phyloP scores from a whole-genome alignment of 2,797 vertebrate genomes.

The Peromyscus melanophrys region DNA sequence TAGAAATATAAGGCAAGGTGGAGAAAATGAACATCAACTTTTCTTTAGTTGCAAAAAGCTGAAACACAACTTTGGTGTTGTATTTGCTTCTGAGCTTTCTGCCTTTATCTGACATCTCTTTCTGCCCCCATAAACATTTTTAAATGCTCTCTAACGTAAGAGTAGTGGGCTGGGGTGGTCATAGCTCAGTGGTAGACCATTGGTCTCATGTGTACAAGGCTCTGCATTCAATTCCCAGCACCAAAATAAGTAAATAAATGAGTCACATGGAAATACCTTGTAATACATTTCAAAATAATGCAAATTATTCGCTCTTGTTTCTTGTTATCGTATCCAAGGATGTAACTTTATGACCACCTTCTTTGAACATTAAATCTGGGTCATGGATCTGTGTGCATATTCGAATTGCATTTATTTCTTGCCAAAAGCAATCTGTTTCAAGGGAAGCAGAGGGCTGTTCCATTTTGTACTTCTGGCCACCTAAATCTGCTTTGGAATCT shows the following conservation, averaged over 20 bases:
- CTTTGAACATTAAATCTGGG: conserved; percentile 76
- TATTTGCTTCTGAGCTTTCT: conserved; percentile 64
- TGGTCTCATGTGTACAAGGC: not conserved
- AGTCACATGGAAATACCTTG: conserved; percentile 73
- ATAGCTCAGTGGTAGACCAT: not conserved
- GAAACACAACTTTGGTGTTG: not conserved
- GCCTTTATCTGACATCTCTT: conserved; percentile 67
- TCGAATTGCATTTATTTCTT: conserved; percentile 73
- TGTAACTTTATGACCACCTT: conserved; percentile 44
- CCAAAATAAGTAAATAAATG: not conserved
- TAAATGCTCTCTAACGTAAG: conserved; percentile 77
- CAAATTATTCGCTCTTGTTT: conserved; percentile 69
- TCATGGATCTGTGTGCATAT: conserved; percentile 55
- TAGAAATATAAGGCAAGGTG: not conserved
- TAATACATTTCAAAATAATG: conserved; percentile 73
- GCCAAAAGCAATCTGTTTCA: conserved; percentile 40
- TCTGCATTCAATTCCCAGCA: not conserved
- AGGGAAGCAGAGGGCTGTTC: not conserved
- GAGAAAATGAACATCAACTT: not conserved
- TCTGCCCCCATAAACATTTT: conserved; percentile 76
- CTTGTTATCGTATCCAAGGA: conserved; percentile 71
- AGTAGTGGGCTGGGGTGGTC: not conserved
- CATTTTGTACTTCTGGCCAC: not conserved
- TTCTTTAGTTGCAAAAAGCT: conserved; percentile 1
- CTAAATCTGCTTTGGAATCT: conserved; percentile 2